Evolutionary conservation across 2,113 vertebrate species (phyloP), one percentile per base, ranked within the genome.

Genomic region (Halichoeres trimaculatus): DNA sequence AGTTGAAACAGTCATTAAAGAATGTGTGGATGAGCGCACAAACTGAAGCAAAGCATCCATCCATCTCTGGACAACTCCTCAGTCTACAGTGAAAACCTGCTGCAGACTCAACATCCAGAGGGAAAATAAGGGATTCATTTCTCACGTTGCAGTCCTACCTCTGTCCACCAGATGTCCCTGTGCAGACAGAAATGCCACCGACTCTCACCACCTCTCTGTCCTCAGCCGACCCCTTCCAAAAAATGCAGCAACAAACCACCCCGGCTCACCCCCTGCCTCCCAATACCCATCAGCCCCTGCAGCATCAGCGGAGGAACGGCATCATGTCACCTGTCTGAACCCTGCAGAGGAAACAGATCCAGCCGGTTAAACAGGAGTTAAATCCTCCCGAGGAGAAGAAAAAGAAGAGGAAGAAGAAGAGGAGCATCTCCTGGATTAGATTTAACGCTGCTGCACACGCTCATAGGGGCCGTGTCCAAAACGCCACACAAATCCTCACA

Each of bases 101-200:
- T 8, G 53, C 68, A 1, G 19, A 45, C 17, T 17, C 7, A 19
- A 19, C 43, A 17, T 19, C 43, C 43, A 19, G 7, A 17, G 17
- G 17, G 16, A 45, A 45, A 52, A 20, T 1, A 0, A 35, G 13
- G 8, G 9, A 20, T 2, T 19, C 23, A 20, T 4, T 0, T 24
- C n/a, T 16, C 41, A 14, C 8, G 4, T 66, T 81, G 90, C 80
- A 91, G 70, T 88, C 10, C 82, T 20, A 0, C 0, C 23, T 19
- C 16, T 19, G 74, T 30, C 92, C 93, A 91, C 88, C 54, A 92
- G 93, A 91, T 92, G 93, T 91, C 93, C 76, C 87, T 70, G 62
- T 86, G 71, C 81, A 71, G 88, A 91, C 88, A 91, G 85, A 45
- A 92, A 93, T 90, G 72, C 67, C 30, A 51, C 16, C 0, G 41